These are phyloP conservation scores for Phrynosoma blainvillii DNA, from an alignment of 2,113 vertebrate genomes.

Conservation along the genomic window DNA sequence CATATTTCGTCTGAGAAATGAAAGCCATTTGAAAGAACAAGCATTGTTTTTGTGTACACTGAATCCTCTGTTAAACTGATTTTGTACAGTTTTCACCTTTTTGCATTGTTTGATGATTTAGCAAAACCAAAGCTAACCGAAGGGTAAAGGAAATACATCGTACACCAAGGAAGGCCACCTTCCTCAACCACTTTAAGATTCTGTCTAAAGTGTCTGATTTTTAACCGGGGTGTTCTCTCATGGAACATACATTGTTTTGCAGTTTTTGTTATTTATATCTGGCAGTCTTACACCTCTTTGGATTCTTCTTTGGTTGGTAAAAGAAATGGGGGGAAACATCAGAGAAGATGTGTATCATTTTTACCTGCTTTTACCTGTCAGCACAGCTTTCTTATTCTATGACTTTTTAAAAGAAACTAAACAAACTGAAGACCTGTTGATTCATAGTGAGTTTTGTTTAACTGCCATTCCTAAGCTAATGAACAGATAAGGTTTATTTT, in stretches of 20 bases:
- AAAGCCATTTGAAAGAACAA: neutral
- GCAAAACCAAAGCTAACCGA: neutral
- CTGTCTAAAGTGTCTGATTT: neutral
- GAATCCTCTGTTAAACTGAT: neutral
- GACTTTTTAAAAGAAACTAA: conserved; percentile 3
- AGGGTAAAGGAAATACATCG: neutral
- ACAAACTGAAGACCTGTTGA: neutral
- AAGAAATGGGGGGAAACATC: conserved; percentile 18
- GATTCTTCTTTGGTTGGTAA: neutral
- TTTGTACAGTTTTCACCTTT: neutral
- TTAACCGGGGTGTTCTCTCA: neutral
- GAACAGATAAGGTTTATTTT: neutral
- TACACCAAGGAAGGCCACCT: neutral
- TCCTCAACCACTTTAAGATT: neutral
- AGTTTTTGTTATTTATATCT: neutral
- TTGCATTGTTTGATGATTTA: neutral
- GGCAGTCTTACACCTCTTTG: neutral
- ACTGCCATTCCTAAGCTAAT: neutral
- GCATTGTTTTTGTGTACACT: neutral
- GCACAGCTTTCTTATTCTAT: neutral
- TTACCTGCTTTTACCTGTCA: neutral
- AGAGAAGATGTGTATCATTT: neutral
- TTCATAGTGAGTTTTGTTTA: neutral
- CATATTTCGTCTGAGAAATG: neutral
- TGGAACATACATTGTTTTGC: neutral